phyloP scores from a whole-genome alignment of 2,888 invertebrate genomes.

The Ctena decussata region DNA sequence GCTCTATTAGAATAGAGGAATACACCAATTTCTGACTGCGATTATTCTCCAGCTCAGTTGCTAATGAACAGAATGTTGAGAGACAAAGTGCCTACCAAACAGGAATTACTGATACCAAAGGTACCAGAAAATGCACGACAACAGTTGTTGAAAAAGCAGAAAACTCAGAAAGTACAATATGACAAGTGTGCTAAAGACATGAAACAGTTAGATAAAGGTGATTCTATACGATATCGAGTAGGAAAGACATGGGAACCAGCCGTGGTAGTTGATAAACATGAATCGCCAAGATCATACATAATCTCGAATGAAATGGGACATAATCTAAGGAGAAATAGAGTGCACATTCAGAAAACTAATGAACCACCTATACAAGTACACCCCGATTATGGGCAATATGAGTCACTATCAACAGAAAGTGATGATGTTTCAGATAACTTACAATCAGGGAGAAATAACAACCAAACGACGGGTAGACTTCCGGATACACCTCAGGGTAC shows the following conservation, averaged over 20 bases:
- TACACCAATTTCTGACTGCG: slow-evolving; percentile 48
- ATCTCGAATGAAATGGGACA: neutral
- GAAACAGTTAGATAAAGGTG: neutral
- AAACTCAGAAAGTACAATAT: slow-evolving; percentile 11
- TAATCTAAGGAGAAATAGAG: neutral
- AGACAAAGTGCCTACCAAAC: slow-evolving; percentile 38
- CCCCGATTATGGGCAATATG: no score
- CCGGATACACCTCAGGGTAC: no score
- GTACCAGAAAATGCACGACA: neutral
- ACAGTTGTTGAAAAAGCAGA: neutral
- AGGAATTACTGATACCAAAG: neutral
- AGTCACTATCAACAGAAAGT: no score
- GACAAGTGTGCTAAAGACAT: slow-evolving; percentile 16
- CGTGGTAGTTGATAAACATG: neutral
- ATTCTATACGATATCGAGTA: neutral
- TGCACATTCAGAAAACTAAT: neutral
- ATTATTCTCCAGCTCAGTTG: slow-evolving; percentile 45
- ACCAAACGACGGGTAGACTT: no score
- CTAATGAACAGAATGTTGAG: slow-evolving; percentile 47
- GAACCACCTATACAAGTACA: neutral
- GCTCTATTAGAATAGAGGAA: slow-evolving; percentile 58
- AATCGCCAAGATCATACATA: neutral
- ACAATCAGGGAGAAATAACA: no score
- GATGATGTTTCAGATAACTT: no score
- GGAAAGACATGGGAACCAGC: slow-evolving; percentile 28